Evolutionary conservation across 1,140 invertebrate genomes (phyloP), one percentile per base, ranked within the genome.

Genomic region (Drosophila bipectinata): DNA sequence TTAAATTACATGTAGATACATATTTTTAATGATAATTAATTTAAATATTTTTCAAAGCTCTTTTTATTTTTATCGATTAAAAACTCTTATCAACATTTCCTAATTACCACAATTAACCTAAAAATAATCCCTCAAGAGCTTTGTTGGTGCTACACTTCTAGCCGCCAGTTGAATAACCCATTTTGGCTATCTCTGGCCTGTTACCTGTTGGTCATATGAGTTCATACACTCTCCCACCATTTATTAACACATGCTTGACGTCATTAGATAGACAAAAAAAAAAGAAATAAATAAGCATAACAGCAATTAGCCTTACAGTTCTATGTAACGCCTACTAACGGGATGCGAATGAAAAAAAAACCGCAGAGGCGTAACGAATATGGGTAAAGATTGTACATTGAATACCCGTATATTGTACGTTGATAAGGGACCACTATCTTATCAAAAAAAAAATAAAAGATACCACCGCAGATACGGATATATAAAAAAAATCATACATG

Each of bases 281-380:
- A 21, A 53, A 24, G 44, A 44, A 41, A n/a, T 56, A 41, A 14
- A 37, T 34, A 49, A 52, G 24, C 67, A 55, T 71, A 61, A 49
- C 69, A 57, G 52, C 37, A 73, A 63, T 63, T 73, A 47, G 59
- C 58, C 54, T 44, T 64, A 47, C 45, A 74, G 39, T 44, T 18
- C 48, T 24, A 44, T 74, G 72, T 66, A 59, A 75, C 72, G 72
- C 72, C 58, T 41, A 55, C 59, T n/a, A 44, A 34, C 51, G 49
- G 51, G 37, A 7, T 52, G 34, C 15, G 12, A 32, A 14, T 5
- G 37, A 28, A 56, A 53, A 41, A 41, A 39, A 54, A 37, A 45
- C 4, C 59, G 73, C 59, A 76, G 51, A 53, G 62, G 60, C 79
- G 79, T 79, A 75, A 79, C 79, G 79, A 78, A 68, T 69, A 69